phyloP scores from a whole-genome alignment of 2,888 invertebrate species.

The Laspeyria flexula region DNA sequence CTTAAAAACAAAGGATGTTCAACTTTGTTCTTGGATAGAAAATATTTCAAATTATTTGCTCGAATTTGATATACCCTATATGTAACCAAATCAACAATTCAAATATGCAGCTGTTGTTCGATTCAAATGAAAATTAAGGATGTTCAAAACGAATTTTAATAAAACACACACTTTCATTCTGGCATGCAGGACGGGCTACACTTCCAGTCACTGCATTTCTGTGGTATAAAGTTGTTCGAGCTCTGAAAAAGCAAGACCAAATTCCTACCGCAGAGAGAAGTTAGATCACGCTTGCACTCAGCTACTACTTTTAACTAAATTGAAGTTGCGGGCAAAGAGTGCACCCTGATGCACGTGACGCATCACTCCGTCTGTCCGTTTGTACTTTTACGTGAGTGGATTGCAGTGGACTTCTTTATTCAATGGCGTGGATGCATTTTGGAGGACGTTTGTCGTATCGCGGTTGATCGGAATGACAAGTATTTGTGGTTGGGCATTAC shows the following conservation, averaged over 20 bases:
- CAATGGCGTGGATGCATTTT: constrained; percentile 58
- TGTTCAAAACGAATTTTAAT: constrained; percentile 25
- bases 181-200: constrained; percentile 20
- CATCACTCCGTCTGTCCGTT: constrained; percentile 70
- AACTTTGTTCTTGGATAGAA: neutral
- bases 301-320: constrained; percentile 82
- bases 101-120: constrained; percentile 1
- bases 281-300: constrained; percentile 73
- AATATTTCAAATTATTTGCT: neutral
- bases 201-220: constrained; percentile 50
- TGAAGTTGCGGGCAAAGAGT: constrained; percentile 77
- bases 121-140: constrained; percentile 6
- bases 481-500: constrained; percentile 49
- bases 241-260: constrained; percentile 59
- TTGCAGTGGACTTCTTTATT: constrained; percentile 62
- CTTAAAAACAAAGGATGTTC: neutral
- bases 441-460: constrained; percentile 52
- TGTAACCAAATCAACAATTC: neutral
- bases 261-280: constrained; percentile 58
- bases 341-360: constrained; percentile 69
- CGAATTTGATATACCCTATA: neutral
- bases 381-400: constrained; percentile 76
- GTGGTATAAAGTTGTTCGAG: constrained; percentile 51
- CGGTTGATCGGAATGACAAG: constrained; percentile 62
- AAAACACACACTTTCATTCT: constrained; percentile 23